Evolutionary conservation across 2,113 vertebrate genomes (phyloP).

Genomic region (Chloroceryle aenea): DNA sequence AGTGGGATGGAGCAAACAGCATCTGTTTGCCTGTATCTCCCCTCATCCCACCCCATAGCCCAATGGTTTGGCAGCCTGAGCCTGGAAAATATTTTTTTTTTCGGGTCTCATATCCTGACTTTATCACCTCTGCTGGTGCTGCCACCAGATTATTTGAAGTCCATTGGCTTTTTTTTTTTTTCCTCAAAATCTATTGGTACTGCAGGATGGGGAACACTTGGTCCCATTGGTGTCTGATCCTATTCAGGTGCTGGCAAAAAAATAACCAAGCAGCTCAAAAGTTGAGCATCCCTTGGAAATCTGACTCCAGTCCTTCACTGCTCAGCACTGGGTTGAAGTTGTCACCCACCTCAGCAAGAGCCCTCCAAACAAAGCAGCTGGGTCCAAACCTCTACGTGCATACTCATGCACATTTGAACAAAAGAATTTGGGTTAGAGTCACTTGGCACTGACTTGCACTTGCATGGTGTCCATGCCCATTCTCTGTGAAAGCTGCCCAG

Average conservation of each 20-base stretch:
- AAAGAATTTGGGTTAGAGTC: neutral
- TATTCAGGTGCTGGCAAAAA: neutral
- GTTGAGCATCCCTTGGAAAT: neutral
- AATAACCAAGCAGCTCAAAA: neutral
- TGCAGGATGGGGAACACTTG: neutral
- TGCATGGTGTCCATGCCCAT: fast-evolving
- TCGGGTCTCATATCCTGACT: neutral
- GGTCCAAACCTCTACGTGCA: neutral
- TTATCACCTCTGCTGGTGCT: neutral
- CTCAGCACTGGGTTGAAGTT: neutral
- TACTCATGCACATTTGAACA: neutral
- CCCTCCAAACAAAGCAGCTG: neutral
- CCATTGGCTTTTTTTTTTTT: neutral
- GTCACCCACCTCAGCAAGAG: neutral
- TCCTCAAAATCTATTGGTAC: neutral
- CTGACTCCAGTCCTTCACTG: neutral
- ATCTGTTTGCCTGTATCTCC: neutral
- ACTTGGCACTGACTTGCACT: neutral
- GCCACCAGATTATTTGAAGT: neutral
- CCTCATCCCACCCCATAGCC: neutral
- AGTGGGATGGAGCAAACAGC: neutral
- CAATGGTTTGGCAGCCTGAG: neutral
- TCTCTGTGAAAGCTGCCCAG: neutral
- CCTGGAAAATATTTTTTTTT: neutral
- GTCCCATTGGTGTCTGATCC: neutral